A percentile compares a stretch with the other conserved stretches of the same genome.
Conservation (phyloP, 2,888 invertebrate genomes). For the Spodoptera exigua region DNA sequence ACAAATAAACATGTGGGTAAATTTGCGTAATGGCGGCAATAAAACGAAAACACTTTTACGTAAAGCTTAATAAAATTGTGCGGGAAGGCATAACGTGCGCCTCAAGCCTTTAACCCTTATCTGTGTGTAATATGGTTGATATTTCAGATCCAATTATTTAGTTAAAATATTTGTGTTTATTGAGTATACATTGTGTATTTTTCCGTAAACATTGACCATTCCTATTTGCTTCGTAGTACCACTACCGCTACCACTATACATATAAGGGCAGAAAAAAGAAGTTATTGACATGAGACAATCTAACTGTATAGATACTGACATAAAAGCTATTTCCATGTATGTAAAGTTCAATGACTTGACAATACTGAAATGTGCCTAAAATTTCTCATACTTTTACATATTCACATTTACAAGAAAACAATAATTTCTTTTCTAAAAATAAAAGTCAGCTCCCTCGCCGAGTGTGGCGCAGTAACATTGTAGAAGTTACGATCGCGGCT, state of each 20-base stretch:
- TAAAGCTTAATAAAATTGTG: conserved; percentile 57
- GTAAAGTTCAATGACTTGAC: conserved; percentile 33
- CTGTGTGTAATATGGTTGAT: conserved; percentile 10
- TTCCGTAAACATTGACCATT: too few species aligned
- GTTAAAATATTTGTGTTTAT: background rate
- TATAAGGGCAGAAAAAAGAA: too few species aligned
- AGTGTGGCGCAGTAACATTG: conserved; percentile 86
- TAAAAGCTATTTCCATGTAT: conserved; percentile 5
- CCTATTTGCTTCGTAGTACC: too few species aligned
- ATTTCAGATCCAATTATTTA: conserved; percentile 5
- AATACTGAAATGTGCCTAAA: conserved; percentile 25
- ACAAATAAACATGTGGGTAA: conserved; percentile 88
- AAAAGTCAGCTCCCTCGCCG: conserved; percentile 79
- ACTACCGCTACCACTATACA: too few species aligned
- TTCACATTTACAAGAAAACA: conserved; percentile 68
- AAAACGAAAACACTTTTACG: conserved; percentile 72
- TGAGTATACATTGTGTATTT: too few species aligned
- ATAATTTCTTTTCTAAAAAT: conserved; percentile 78
- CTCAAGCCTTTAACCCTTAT: conserved; percentile 21
- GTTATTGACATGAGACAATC: too few species aligned
- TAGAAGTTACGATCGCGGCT: conserved; percentile 87
- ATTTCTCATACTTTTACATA: conserved; percentile 51
- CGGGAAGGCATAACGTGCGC: conserved; percentile 29
- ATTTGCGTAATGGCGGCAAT: conserved; percentile 86
- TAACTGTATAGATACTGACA: background rate